These are phyloP conservation scores for Hydropsyche betteni DNA, from an alignment of 2,888 invertebrate species.

Conservation along the genomic window DNA sequence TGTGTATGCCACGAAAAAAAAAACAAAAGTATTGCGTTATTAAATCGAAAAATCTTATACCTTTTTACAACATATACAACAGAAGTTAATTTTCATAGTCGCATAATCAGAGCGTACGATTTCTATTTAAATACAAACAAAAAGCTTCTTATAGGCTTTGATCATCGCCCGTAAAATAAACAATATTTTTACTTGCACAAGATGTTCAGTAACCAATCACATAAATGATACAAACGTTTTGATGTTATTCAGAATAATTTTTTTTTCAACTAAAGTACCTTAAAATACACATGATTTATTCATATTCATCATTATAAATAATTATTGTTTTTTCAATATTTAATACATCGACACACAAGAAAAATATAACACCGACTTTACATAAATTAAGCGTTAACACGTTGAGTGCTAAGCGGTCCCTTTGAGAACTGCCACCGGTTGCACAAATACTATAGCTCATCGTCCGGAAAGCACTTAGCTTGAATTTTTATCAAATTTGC, in stretches of 20 bases:
- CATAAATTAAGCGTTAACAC: no score
- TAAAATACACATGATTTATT: no score
- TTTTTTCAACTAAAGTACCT: no score
- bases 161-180: conserved; percentile 22
- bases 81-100: conserved; percentile 22
- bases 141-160: conserved; percentile 30
- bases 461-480: background rate
- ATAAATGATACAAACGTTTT: no score
- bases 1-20: background rate
- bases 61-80: conserved; percentile 18
- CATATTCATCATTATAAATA: no score
- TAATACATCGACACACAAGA: no score
- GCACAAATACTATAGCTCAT: conserved; percentile 38
- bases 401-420: no score
- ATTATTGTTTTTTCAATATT: no score
- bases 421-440: conserved; percentile 44
- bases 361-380: no score
- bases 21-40: conserved; percentile 1
- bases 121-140: conserved; percentile 28
- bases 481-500: conserved; percentile 3
- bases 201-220: no score
- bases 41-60: conserved; percentile 11
- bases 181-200: conserved; percentile 5
- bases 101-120: conserved; percentile 24
- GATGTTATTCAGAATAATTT: no score